Evolutionary conservation across 2,797 vertebrate genomes (phyloP), one percentile per base, ranked within the genome.

Genomic region (Staurois parvus): DNA sequence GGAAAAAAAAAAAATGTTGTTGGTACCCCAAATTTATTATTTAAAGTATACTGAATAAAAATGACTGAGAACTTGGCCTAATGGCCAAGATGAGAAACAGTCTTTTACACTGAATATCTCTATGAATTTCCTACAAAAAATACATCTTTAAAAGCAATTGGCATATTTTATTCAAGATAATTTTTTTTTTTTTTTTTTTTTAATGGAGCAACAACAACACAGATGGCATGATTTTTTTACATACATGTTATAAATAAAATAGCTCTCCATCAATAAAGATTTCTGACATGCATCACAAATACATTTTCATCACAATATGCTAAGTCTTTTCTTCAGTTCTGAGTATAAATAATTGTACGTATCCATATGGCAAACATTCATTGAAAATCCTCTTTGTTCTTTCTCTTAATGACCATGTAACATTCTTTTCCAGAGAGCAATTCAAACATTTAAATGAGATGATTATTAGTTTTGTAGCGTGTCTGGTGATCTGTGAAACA

Each of bases 301-400:
- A 79, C 21, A 48, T 84, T 64, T 62, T 66, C 12, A 26, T 17
- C 73, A 79, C 67, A 52, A 45, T 75, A 83, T 76, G 72, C 19
- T 48, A 76, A 76, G 52, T 59, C 32, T 29, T 2, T n/a, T 45
- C 70, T 34, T 73, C 83, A 40, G 68, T 21, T 79, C 76, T 64
- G 68, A 11, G 30, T n/a, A 79, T 37, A 67, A 29, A 34, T 79
- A 72, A 79, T 74, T 68, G 24, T 19, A 21, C 52, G 56, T 30
- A 19, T 85, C 84, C 84, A 85, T 85, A 79, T 80, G 84, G 56
- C 62, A 73, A 64, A n/a, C 17, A 26, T 32, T 73, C 76, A 74
- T 11, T 52, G 26, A 75, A 52, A 59, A 59, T n/a, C 21, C 12
- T 34, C 15, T n/a, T 40, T 37, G 56, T 76, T 67, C 37, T 59